These are phyloP conservation scores for Tamandua tetradactyla DNA, from an alignment of 2,797 vertebrate genomes.

Conservation along the genomic window DNA sequence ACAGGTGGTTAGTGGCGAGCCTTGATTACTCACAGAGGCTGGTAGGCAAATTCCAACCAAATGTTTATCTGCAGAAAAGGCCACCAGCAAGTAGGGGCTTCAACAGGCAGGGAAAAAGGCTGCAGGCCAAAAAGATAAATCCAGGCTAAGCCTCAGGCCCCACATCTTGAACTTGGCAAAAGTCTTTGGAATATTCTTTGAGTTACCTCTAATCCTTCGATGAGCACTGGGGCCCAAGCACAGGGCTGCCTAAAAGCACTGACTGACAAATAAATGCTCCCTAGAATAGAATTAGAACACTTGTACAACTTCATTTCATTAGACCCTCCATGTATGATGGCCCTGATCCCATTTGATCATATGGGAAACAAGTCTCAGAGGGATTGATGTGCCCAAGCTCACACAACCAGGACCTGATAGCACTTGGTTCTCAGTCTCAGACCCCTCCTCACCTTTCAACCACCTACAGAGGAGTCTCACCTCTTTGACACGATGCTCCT, in stretches of 20 bases:
- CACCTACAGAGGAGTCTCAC: neutral
- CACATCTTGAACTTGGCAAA: neutral
- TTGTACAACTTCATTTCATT: neutral
- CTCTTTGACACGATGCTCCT: neutral
- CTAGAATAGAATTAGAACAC: neutral
- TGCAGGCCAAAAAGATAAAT: neutral
- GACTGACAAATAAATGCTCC: neutral
- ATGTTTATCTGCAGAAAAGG: neutral
- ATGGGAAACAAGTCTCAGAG: neutral
- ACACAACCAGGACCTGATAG: neutral
- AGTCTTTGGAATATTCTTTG: neutral
- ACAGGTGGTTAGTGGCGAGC: conserved; percentile 9
- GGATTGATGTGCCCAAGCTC: neutral
- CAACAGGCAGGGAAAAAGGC: neutral
- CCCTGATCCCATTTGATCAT: neutral
- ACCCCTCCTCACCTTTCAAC: neutral
- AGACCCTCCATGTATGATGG: neutral
- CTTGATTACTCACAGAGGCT: neutral
- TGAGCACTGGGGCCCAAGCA: neutral
- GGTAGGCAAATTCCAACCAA: neutral
- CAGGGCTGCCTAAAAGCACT: neutral
- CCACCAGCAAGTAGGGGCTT: neutral
- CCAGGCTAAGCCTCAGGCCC: neutral
- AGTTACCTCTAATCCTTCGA: neutral
- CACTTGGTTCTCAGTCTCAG: neutral